Evolutionary conservation across 2,888 invertebrate species (phyloP), one percentile per base, ranked within the genome.

Genomic region (Eupsilia transversa): DNA sequence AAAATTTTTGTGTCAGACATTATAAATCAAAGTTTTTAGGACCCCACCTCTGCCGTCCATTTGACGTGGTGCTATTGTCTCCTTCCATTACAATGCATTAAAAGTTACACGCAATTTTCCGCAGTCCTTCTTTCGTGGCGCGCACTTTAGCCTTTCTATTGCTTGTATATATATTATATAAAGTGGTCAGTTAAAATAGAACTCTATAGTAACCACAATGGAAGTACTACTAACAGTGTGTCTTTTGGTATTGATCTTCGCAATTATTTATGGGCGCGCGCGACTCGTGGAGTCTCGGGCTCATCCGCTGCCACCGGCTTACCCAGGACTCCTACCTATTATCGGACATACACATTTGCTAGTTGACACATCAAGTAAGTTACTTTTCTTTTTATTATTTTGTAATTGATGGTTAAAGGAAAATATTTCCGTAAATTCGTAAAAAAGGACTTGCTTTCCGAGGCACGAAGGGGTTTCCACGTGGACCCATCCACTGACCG

Each of bases 251-350:
- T 33, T n/a, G 17, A 41, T 68, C 17, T 68, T 7, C n/a, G 68
- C 4, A 23, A 23, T 68, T 7, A 17, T 12, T n/a, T 33, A 68
- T n/a, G 2, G 41, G 30, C 63, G 41, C n/a, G 6, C 41, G n/a
- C n/a, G 33, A 12, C 17, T 63, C n/a, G 41, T 41, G 17, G n/a
- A 56, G 35, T 38, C 57, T 9, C 27, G 12, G n/a, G 68, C 68
- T 17, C 68, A 63, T n/a, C 64, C 68, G 33, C 64, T 68, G 20
- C 64, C 68, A 33, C 41, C 68, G 2, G 64, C 12, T 63, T 64
- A 4, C 12, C 64, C 68, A 12, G 64, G 68, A 2, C 7, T 7
- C n/a, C 68, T 64, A 1, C 68, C 68, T 5, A 64, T 68, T 17
- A 68, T 64, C 4, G 68, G 68, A 43, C 33, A 63, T 20, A 33